Base-by-base conservation (phyloP, 2,888 invertebrate species). In the Standfussiana lucernea region DNA sequence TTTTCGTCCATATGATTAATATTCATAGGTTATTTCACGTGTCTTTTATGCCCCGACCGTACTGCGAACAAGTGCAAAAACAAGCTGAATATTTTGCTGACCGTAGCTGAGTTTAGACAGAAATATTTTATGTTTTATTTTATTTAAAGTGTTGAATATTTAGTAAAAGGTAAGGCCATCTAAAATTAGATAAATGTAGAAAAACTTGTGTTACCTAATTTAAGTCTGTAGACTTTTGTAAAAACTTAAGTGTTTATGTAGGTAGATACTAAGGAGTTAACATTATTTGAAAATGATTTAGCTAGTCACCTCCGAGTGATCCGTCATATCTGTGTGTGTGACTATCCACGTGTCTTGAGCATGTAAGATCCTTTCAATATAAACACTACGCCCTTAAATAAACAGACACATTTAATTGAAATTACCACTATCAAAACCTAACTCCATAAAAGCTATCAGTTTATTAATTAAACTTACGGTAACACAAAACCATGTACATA, bases 11-110 rank as follows among this genome's bases (percentile, higher is more conserved):
- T 79, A 75, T 81, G 69, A 84, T 86, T 84, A 86, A 86, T 86
- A 88, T 87, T 82, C 86, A 87, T 86, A 82, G 84, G 79, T 79
- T 86, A 82, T 84, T 86, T 82, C 81, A 80, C 80, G 79, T 82
- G 70, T 82, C 79, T 86, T 84, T 84, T 78, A 80, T 84, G 67
- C 35, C 56, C 66, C 62, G 40, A 42, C 72, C 76, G 65, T 80
- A 77, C 75, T 74, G 67, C 59, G 74, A 67, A 76, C 56, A 75
- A 79, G 72, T 87, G 76, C 71, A 68, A 78, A 82, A 78, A 78
- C 78, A 72, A 82, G 75, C 59, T 78, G 73, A 82, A 87, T 82
- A 75, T 76, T 82, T 76, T 69, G 66, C 75, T 76, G 61, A 72
- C 67, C 75, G 42, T 70, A 59, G 66, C 56, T 40, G 66, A 45